These are phyloP conservation scores for Pristionchus mayeri DNA, from an alignment of 2,888 invertebrate genomes.

Conservation along the genomic window DNA sequence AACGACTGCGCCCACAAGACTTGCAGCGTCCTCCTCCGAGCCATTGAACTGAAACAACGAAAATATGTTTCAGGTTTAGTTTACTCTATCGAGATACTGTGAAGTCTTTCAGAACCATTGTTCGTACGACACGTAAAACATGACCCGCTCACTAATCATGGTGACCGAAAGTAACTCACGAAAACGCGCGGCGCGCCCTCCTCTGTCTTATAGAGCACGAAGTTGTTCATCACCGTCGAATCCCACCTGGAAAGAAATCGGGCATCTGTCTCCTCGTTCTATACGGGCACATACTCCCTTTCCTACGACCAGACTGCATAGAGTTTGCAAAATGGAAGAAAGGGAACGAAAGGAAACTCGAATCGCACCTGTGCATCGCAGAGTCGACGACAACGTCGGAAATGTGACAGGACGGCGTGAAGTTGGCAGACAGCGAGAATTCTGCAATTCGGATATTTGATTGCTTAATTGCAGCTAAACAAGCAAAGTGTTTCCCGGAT, in stretches of 20 bases:
- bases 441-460: neutral
- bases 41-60: slow-evolving; percentile 60
- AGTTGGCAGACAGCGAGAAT: neutral
- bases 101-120: neutral
- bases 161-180: neutral
- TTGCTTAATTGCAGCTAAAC: neutral
- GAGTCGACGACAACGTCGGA: slow-evolving; percentile 32
- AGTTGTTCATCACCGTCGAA: neutral
- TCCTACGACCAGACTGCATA: too few relatives aligned
- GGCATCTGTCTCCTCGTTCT: too few relatives aligned
- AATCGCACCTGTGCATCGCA: slow-evolving; percentile 35
- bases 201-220: neutral
- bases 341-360: neutral
- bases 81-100: neutral
- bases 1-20: slow-evolving; percentile 55
- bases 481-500: neutral
- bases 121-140: too few relatives aligned
- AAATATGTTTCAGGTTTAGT: slow-evolving; percentile 41
- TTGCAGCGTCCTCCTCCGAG: slow-evolving; percentile 50
- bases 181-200: neutral
- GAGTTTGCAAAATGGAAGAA: too few relatives aligned
- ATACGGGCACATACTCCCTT: too few relatives aligned
- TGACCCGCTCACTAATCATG: too few relatives aligned
- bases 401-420: slow-evolving; percentile 23
- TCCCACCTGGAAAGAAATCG: too few relatives aligned